phyloP scores from a whole-genome alignment of 2,797 vertebrate genomes.

The Botia almorhae region DNA sequence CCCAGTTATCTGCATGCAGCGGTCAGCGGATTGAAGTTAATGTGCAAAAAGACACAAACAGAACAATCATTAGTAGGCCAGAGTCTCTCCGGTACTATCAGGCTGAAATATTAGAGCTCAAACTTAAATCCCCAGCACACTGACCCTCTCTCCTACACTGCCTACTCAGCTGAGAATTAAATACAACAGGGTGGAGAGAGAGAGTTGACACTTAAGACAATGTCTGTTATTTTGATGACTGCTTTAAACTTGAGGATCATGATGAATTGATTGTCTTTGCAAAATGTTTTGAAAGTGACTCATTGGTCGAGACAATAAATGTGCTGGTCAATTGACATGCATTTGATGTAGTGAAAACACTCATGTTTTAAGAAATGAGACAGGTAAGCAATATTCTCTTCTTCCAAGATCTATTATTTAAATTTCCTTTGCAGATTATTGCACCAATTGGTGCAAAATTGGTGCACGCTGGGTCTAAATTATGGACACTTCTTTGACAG shows the following conservation, averaged over 20 bases:
- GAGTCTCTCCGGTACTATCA: constrained; percentile 73
- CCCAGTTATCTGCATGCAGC: constrained; percentile 99
- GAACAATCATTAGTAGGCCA: constrained; percentile 90
- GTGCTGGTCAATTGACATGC: background rate
- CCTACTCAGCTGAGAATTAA: constrained; percentile 52
- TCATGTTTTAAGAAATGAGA: background rate
- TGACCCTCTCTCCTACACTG: constrained; percentile 33
- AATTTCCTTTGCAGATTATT: background rate
- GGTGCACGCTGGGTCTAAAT: background rate
- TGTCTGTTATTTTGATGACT: constrained; percentile 67
- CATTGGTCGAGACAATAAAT: background rate
- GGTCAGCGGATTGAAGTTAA: constrained; percentile 92
- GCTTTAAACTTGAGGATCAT: constrained; percentile 12
- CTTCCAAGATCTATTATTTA: background rate
- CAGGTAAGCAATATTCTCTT: background rate
- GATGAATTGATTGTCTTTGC: constrained; percentile 14
- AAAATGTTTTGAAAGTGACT: constrained; percentile 6
- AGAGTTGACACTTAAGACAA: constrained; percentile 61
- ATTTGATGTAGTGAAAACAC: background rate
- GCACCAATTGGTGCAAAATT: background rate
- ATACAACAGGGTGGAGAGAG: constrained; percentile 45
- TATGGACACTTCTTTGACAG: too few species aligned
- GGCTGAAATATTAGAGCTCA: constrained; percentile 77
- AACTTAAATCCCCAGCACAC: constrained; percentile 62
- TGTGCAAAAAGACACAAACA: constrained; percentile 92